Base-by-base conservation (phyloP, 2,113 vertebrate species). In the Apus apus region DNA sequence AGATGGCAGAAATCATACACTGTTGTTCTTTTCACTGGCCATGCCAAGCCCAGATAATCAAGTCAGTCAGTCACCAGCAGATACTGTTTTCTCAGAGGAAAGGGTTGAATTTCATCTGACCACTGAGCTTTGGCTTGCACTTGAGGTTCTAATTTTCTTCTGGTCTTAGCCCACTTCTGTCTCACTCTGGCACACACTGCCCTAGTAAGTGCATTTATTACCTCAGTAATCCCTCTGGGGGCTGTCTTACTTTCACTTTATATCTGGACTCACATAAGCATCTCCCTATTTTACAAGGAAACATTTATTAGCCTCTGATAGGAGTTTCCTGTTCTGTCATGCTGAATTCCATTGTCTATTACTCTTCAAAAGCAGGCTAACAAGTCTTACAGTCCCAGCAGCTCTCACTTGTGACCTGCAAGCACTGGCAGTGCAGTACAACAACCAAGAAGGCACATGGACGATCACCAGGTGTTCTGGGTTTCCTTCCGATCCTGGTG, bases 131-230 rank as follows among this genome's bases (percentile, higher is more conserved):
- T 76, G 87, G 85, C 61, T 87, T 75, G 74, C 73, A 90, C 76
- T 84, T 76, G 86, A 93, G 85, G 92, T 92, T 95, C 93, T 88
- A 84, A 92, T 96, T 97, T 95, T 94, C 94, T 87, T 81, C 89
- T 93, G 76, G 87, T 94, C 91, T 88, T 54, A 90, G 92, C 85
- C 93, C 92, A 90, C 92, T 97, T 96, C 96, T 93, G 36, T 54
- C 76, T 91, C 9, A 5, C 90, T 93, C 88, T 82, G 90, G 90
- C 96, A 95, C 96, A 95, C 50, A 75, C 85, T 94, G 95, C 90
- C 93, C 94, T 97, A 97, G 45, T 97, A 97, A 94, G 86, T 70
- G 87, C 93, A 82, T 95, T 96, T 97, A 96, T 94, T 96, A 93
- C 86, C 88, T 96, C 76, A 82, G 66, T 67, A 92, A 94, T 93